Percentiles rank a stretch among this genome's conserved stretches.
Evolutionary conservation across 2,888 invertebrate species (phyloP).

Genomic region (Xylota sylvarum): DNA sequence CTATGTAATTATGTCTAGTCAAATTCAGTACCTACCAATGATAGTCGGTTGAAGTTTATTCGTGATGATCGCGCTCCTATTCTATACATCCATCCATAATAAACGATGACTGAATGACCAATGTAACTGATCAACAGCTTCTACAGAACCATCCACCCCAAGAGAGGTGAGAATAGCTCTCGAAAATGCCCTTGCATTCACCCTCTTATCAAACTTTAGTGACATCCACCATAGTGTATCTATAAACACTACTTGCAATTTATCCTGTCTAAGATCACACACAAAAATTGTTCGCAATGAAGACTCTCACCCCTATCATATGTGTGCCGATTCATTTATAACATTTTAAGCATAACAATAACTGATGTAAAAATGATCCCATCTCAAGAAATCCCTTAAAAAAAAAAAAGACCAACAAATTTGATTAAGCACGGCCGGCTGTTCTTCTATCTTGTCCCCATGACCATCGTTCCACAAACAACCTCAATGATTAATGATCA

Average conservation of each 20-base stretch:
- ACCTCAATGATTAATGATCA: constrained; percentile 70
- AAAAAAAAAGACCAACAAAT: background rate
- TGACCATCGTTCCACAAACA: constrained; percentile 38
- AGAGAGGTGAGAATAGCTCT: too few relatives aligned
- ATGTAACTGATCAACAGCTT: too few relatives aligned
- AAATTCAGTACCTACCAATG: too few relatives aligned
- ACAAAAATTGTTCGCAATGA: background rate
- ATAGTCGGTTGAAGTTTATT: too few relatives aligned
- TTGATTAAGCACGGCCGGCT: constrained; percentile 65
- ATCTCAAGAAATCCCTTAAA: background rate
- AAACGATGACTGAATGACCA: too few relatives aligned
- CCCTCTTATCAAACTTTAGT: too few relatives aligned
- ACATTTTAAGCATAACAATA: constrained; percentile 13
- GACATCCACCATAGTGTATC: background rate
- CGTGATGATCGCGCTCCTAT: too few relatives aligned
- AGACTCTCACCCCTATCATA: constrained; percentile 37
- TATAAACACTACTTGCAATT: background rate
- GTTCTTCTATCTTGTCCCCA: constrained; percentile 29
- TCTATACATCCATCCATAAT: too few relatives aligned
- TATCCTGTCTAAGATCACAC: background rate
- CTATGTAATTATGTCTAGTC: too few relatives aligned
- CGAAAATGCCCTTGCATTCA: too few relatives aligned
- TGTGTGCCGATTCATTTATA: constrained; percentile 39
- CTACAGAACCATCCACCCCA: too few relatives aligned
- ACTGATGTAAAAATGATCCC: background rate